Percentiles rank a stretch among this genome's conserved stretches.
These are phyloP conservation scores for Protonemura montana DNA, from an alignment of 2,888 invertebrate genomes.

Conservation along the genomic window DNA sequence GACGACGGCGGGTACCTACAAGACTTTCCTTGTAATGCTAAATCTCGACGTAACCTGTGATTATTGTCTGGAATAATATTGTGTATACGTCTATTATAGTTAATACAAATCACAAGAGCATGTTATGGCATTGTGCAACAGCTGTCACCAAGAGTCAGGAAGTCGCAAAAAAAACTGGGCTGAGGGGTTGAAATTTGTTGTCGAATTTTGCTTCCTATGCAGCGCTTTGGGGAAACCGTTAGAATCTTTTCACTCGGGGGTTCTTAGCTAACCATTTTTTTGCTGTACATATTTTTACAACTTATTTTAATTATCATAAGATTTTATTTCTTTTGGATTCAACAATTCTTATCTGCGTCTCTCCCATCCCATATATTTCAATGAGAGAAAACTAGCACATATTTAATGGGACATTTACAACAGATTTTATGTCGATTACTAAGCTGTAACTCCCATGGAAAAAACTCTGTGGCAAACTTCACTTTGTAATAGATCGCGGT, in stretches of 20 bases:
- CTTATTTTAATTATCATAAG: neutral
- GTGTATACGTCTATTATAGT: conserved; percentile 28
- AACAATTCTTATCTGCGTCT: too few species aligned
- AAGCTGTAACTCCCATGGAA: too few species aligned
- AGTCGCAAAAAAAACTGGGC: conserved; percentile 19
- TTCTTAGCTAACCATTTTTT: conserved; percentile 13
- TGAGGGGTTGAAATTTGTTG: conserved; percentile 36
- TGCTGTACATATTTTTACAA: neutral
- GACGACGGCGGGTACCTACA: neutral
- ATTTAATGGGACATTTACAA: neutral
- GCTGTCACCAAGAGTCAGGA: conserved; percentile 37
- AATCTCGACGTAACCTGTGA: neutral
- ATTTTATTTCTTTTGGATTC: neutral
- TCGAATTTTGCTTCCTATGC: neutral
- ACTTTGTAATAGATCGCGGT: neutral
- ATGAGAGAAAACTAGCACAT: neutral
- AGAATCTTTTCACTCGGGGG: neutral
- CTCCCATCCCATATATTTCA: neutral
- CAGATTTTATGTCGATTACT: too few species aligned
- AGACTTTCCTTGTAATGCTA: neutral
- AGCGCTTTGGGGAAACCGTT: conserved; percentile 32
- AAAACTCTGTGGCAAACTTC: too few species aligned
- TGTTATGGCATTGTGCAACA: conserved; percentile 24
- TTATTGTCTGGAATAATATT: conserved; percentile 28
- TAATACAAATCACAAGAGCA: conserved; percentile 29